Evolutionary conservation across 1,140 invertebrate species (phyloP).

Genomic region (Centruroides vittatus): DNA sequence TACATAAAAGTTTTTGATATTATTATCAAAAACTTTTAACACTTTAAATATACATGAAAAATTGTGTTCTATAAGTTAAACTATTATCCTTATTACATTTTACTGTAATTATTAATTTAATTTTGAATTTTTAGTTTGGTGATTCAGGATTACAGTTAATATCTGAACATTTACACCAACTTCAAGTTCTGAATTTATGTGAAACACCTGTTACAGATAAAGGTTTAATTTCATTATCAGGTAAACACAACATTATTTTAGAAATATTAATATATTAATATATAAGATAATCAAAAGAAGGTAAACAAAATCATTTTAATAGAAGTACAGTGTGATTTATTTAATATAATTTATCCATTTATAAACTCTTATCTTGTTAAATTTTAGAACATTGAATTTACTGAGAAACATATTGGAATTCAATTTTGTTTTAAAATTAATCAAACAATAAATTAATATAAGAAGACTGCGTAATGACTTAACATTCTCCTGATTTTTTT

Average conservation of each 20-base stretch:
- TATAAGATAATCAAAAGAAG: not conserved
- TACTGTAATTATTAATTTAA: too few relatives aligned
- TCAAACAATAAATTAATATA: too few relatives aligned
- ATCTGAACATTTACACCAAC: conserved; percentile 62
- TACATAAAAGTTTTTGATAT: too few relatives aligned
- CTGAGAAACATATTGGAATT: too few relatives aligned
- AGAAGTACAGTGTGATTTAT: not conserved
- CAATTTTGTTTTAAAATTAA: too few relatives aligned
- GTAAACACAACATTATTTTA: conserved; percentile 34
- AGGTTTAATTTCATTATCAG: conserved; percentile 55
- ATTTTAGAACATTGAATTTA: too few relatives aligned
- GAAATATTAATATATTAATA: conserved; percentile 6
- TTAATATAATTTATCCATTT: not conserved
- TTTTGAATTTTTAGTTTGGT: conserved; percentile 46
- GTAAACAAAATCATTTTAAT: not conserved
- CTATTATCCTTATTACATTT: too few relatives aligned
- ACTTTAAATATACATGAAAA: too few relatives aligned
- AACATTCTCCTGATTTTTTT: too few relatives aligned
- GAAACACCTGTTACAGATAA: conserved; percentile 77
- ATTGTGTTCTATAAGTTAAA: too few relatives aligned
- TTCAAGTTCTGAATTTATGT: conserved; percentile 73
- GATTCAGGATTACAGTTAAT: conserved; percentile 65
- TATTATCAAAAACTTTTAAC: too few relatives aligned
- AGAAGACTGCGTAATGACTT: too few relatives aligned
- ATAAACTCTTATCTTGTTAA: not conserved